Percentiles rank a stretch among this genome's conserved stretches.
Evolutionary conservation across 2,888 invertebrate species (phyloP).

Genomic region (Drosophila parthenogenetica): DNA sequence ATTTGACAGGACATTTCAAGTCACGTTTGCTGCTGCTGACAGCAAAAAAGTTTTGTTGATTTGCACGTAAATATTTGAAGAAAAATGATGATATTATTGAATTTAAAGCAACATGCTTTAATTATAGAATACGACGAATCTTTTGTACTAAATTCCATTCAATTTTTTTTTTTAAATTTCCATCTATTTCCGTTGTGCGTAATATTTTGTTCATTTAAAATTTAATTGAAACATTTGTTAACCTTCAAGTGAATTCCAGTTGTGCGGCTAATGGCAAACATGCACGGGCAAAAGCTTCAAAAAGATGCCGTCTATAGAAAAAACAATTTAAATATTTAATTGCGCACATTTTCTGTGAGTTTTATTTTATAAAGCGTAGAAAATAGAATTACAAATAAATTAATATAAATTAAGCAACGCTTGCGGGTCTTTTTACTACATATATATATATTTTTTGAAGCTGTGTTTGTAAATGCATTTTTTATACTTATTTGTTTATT

Average conservation of each 20-base stretch:
- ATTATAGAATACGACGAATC: too few species aligned
- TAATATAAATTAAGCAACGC: constrained; percentile 52
- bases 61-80: background rate
- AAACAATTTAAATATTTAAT: constrained; percentile 62
- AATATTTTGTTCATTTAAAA: constrained; percentile 23
- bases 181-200: constrained; percentile 5
- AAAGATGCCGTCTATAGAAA: constrained; percentile 41
- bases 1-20: constrained; percentile 15
- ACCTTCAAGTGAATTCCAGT: constrained; percentile 40
- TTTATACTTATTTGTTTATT: constrained; percentile 29
- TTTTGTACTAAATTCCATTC: too few species aligned
- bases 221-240: constrained; percentile 45
- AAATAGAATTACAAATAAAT: constrained; percentile 60
- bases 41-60: background rate
- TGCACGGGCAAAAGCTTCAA: constrained; percentile 29
- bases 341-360: constrained; percentile 32
- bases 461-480: constrained; percentile 38
- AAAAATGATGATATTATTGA: background rate
- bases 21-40: constrained; percentile 4
- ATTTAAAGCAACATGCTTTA: background rate
- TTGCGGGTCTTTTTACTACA: constrained; percentile 1
- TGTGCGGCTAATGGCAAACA: constrained; percentile 37
- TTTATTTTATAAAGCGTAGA: constrained; percentile 31
- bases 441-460: background rate
- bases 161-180: background rate